phyloP scores from a whole-genome alignment of 2,888 invertebrate species.

The Nowickia ferox region DNA sequence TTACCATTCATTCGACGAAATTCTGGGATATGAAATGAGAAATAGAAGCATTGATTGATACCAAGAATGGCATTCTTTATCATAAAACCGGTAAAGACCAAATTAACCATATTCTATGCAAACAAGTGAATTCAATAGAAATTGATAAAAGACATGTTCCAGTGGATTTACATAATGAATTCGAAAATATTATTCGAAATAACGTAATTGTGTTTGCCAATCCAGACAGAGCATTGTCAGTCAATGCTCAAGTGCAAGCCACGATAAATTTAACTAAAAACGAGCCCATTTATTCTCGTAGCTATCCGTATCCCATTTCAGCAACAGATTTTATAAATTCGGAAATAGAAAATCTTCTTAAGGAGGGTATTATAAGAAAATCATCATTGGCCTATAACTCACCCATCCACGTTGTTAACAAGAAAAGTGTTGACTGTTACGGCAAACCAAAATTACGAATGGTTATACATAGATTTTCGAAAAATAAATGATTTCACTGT shows the following conservation, averaged over 20 bases:
- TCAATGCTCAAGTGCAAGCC: conserved; percentile 49
- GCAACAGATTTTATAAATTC: conserved; percentile 36
- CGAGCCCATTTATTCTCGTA: conserved; percentile 43
- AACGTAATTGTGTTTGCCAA: conserved; percentile 14
- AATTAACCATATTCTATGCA: conserved; percentile 24
- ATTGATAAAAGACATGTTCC: conserved; percentile 5
- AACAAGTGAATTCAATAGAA: conserved; percentile 34
- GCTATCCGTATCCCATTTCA: conserved; percentile 48
- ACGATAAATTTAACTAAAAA: conserved; percentile 31
- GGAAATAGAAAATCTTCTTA: conserved; percentile 39
- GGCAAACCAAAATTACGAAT: conserved; percentile 50
- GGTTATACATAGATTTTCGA: conserved; percentile 56
- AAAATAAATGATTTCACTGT: conserved; percentile 62
- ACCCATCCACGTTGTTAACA: conserved; percentile 52
- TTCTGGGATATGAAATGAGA: conserved; percentile 33
- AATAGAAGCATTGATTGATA: conserved; percentile 31
- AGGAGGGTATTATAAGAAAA: conserved; percentile 45
- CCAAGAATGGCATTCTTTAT: conserved; percentile 14
- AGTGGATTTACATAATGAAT: neutral
- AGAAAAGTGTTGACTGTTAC: conserved; percentile 61
- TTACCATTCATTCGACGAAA: conserved; percentile 33
- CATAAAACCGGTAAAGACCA: conserved; percentile 22
- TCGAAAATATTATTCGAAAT: conserved; percentile 7
- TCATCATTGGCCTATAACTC: conserved; percentile 58
- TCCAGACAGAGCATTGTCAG: conserved; percentile 47